These are phyloP conservation scores for Batillaria attramentaria DNA, from an alignment of 1,140 invertebrate genomes.

Conservation along the genomic window DNA sequence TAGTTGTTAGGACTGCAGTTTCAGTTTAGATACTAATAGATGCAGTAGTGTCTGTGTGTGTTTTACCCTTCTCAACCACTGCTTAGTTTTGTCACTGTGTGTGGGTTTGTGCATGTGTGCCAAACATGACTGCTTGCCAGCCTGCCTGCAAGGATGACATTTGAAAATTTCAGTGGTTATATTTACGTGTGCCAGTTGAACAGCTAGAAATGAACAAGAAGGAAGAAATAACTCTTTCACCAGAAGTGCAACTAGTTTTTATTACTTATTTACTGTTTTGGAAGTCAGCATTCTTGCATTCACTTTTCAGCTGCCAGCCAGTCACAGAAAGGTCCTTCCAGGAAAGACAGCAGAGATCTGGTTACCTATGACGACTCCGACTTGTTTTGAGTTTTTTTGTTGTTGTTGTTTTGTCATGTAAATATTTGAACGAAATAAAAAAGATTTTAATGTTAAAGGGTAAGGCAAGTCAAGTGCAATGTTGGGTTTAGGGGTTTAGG, in stretches of 20 bases:
- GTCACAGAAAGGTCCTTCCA: conserved; percentile 80
- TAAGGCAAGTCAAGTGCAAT: background rate
- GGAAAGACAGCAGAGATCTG: conserved; percentile 66
- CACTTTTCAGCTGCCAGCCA: conserved; percentile 83
- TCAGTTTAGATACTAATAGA: no score
- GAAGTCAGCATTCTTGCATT: background rate
- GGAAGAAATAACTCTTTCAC: background rate
- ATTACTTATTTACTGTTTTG: background rate
- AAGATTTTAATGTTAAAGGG: background rate
- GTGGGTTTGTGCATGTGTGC: background rate
- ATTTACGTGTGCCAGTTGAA: background rate
- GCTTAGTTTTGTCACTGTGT: no score
- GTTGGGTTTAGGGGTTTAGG: background rate
- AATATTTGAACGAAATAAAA: background rate
- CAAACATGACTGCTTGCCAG: no score
- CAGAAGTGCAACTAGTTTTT: background rate
- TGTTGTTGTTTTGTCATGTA: background rate
- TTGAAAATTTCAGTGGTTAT: background rate
- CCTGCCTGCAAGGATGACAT: no score
- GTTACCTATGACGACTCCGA: conserved; percentile 67
- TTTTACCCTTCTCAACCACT: no score
- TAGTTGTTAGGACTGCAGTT: no score
- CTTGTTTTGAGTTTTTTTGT: conserved; percentile 29
- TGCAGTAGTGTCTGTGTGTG: no score
- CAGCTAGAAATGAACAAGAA: background rate